Evolutionary conservation across 2,113 vertebrate species (phyloP).

Genomic region (Hemiprocne comata): DNA sequence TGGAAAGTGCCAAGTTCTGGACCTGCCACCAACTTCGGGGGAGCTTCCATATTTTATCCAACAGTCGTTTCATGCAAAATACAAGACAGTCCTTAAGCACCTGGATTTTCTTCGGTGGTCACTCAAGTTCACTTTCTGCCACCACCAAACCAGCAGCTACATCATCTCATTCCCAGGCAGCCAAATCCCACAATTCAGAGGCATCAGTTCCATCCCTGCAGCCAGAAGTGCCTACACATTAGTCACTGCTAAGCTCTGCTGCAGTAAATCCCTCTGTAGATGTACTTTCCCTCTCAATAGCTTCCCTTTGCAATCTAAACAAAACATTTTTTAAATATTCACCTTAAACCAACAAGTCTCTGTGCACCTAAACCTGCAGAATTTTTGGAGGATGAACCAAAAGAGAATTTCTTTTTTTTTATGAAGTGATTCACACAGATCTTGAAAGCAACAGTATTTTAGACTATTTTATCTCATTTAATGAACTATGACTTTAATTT

Average conservation of each 20-base stretch:
- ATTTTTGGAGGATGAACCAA: background rate
- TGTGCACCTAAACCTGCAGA: background rate
- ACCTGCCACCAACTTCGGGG: background rate
- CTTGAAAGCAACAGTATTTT: background rate
- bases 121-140: background rate
- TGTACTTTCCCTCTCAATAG: background rate
- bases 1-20: background rate
- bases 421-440: background rate
- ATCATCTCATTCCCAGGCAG: rapidly evolving
- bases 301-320: background rate
- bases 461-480: background rate
- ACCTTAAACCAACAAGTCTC: background rate
- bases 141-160: background rate
- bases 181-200: background rate
- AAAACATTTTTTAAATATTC: background rate
- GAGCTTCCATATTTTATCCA: background rate
- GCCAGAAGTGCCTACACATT: background rate
- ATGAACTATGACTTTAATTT: background rate
- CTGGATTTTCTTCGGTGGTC: background rate
- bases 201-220: background rate
- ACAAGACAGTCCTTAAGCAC: background rate
- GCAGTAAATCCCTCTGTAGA: background rate
- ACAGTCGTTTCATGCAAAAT: background rate
- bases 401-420: background rate
- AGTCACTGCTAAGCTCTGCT: background rate